Percentiles rank a stretch among this genome's conserved stretches.
Evolutionary conservation across 64 coral and sea anemone species (phyloP).

Genomic region (Dendronephthya gigantea): DNA sequence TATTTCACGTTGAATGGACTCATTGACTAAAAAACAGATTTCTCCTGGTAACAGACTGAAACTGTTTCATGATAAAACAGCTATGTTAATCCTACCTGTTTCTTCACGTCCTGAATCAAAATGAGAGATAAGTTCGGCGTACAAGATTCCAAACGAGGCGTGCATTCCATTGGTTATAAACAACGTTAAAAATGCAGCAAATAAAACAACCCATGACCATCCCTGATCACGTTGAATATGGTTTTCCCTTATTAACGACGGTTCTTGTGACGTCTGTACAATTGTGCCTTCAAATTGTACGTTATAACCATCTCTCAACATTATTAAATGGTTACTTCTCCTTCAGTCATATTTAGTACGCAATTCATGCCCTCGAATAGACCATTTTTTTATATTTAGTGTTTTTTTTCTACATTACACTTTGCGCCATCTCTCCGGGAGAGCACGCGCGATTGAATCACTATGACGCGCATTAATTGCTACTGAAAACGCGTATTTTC

Average conservation of each 20-base stretch:
- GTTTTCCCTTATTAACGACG: not conserved
- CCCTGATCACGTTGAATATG: conserved; percentile 17
- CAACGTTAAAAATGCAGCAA: conserved; percentile 18
- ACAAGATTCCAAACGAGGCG: conserved; percentile 35
- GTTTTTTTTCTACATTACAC: not conserved
- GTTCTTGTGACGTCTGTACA: not conserved
- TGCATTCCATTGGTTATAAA: conserved; percentile 35
- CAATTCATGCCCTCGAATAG: not conserved
- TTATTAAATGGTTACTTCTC: not conserved
- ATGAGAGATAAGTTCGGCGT: conserved; percentile 31
- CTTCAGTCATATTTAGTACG: not conserved
- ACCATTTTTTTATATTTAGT: not conserved
- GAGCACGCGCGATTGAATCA: not conserved
- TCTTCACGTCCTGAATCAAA: conserved; percentile 35
- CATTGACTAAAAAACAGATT: too few species aligned
- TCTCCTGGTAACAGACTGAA: too few species aligned
- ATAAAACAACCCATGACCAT: conserved; percentile 28
- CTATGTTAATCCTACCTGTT: conserved; percentile 40
- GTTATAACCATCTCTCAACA: not conserved
- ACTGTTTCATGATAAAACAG: too few species aligned
- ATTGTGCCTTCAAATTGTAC: not conserved
- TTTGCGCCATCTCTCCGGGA: not conserved
- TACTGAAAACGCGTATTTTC: not conserved
- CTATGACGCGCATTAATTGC: not conserved
- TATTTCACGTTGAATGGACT: too few species aligned